Conservation (phyloP, 92 coral and sea anemone species). For the Ricordea florida region DNA sequence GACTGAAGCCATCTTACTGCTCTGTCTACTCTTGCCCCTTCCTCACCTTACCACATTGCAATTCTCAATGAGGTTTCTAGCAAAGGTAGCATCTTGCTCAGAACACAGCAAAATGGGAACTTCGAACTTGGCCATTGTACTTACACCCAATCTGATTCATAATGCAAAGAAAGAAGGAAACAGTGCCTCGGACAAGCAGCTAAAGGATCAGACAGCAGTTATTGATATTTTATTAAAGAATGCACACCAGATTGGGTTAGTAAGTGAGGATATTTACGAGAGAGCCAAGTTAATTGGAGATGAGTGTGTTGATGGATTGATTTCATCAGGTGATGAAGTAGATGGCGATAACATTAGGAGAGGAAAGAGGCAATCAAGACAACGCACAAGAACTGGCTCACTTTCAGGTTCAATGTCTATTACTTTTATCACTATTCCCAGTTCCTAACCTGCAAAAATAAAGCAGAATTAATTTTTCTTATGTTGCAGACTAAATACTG, state of each 20-base stretch:
- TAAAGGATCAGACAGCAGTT: slow-evolving; percentile 87
- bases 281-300: slow-evolving; percentile 85
- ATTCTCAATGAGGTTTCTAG: slow-evolving; percentile 80
- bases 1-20: slow-evolving; percentile 65
- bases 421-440: too few species aligned
- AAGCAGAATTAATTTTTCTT: background rate
- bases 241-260: slow-evolving; percentile 87
- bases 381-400: slow-evolving; percentile 87
- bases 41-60: slow-evolving; percentile 84
- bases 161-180: slow-evolving; percentile 79
- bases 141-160: slow-evolving; percentile 92
- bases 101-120: slow-evolving; percentile 92
- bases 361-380: slow-evolving; percentile 59
- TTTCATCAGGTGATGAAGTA: slow-evolving; percentile 96
- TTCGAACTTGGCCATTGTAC: slow-evolving; percentile 90
- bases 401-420: slow-evolving; percentile 70
- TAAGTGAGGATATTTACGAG: slow-evolving; percentile 80
- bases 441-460: too few species aligned
- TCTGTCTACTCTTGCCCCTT: slow-evolving; percentile 84
- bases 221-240: slow-evolving; percentile 78
- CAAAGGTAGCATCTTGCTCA: slow-evolving; percentile 83
- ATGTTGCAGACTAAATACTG: too few species aligned
- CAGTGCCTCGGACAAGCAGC: slow-evolving; percentile 74
- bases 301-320: slow-evolving; percentile 69
- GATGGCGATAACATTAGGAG: slow-evolving; percentile 67